A percentile compares a stretch with the other conserved stretches of the same genome.
These are phyloP conservation scores for Drosophila quinaria DNA, from an alignment of 2,888 invertebrate genomes.

Conservation along the genomic window DNA sequence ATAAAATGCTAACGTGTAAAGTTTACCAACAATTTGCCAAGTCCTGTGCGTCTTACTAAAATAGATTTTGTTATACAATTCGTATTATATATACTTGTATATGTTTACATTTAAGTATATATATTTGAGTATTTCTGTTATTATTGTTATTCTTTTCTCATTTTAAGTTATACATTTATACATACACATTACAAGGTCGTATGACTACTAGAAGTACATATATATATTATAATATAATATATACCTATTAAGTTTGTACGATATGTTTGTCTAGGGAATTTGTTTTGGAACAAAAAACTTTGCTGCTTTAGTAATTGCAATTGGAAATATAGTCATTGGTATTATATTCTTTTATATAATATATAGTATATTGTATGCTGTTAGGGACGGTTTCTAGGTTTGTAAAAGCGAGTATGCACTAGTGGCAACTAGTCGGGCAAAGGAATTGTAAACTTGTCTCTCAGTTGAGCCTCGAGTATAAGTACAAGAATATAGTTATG, in stretches of 20 bases:
- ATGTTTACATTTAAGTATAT: slow-evolving; percentile 41
- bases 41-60: slow-evolving; percentile 79
- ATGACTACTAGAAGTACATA: slow-evolving; percentile 49
- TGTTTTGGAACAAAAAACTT: slow-evolving; percentile 40
- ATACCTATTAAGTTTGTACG: slow-evolving; percentile 81
- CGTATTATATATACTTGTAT: slow-evolving; percentile 37
- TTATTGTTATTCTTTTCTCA: slow-evolving; percentile 44
- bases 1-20: slow-evolving; percentile 78
- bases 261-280: slow-evolving; percentile 84
- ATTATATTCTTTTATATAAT: slow-evolving; percentile 1
- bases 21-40: slow-evolving; percentile 67
- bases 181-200: slow-evolving; percentile 40
- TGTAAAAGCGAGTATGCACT: slow-evolving; percentile 74
- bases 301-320: slow-evolving; percentile 37
- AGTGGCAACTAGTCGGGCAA: slow-evolving; percentile 72
- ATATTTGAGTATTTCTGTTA: slow-evolving; percentile 18
- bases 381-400: slow-evolving; percentile 80
- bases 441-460: slow-evolving; percentile 51
- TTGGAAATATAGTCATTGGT: slow-evolving; percentile 40
- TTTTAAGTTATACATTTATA: slow-evolving; percentile 35
- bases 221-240: slow-evolving; percentile 27
- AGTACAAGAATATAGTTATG: slow-evolving; percentile 72
- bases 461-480: slow-evolving; percentile 56
- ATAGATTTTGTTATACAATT: slow-evolving; percentile 50
- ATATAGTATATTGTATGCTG: slow-evolving; percentile 54